Evolutionary conservation across 2,797 vertebrate genomes (phyloP).

Genomic region (Tokudaia tokunoshimensis): DNA sequence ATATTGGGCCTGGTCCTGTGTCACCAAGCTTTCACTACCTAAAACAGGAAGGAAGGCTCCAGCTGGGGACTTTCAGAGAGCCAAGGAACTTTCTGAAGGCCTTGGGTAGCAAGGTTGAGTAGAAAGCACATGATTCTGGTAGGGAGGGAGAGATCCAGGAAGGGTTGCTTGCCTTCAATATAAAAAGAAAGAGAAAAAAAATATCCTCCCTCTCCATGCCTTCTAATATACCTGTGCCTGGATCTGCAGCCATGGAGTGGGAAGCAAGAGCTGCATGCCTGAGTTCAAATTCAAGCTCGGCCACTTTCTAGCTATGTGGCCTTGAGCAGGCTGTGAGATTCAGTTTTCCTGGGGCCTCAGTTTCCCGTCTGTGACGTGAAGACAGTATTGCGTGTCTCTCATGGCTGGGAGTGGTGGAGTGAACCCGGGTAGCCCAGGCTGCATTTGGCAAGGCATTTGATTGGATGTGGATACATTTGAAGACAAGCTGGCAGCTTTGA

Average conservation of each 20-base stretch:
- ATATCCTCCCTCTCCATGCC: neutral
- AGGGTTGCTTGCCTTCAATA: neutral
- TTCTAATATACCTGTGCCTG: neutral
- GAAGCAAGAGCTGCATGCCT: accelerated
- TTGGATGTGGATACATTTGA: accelerated
- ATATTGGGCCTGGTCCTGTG: slow-evolving; percentile 89
- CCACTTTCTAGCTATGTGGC: neutral
- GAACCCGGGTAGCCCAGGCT: accelerated
- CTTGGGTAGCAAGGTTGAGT: slow-evolving; percentile 30
- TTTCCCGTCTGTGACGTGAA: neutral
- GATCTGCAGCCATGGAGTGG: accelerated
- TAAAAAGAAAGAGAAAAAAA: neutral
- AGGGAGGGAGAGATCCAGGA: neutral
- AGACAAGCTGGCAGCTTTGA: neutral
- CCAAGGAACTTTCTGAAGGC: slow-evolving; percentile 82
- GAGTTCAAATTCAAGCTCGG: neutral
- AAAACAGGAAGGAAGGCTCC: slow-evolving; percentile 90
- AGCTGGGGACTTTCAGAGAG: slow-evolving; percentile 83
- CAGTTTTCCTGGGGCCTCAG: neutral
- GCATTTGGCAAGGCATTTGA: accelerated
- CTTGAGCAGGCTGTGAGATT: neutral
- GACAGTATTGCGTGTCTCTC: neutral
- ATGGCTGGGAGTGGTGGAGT: neutral
- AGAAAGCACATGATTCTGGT: neutral
- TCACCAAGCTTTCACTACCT: slow-evolving; percentile 91